These are phyloP conservation scores for Rotaria macrura DNA, from an alignment of 2,888 invertebrate species.

Conservation along the genomic window DNA sequence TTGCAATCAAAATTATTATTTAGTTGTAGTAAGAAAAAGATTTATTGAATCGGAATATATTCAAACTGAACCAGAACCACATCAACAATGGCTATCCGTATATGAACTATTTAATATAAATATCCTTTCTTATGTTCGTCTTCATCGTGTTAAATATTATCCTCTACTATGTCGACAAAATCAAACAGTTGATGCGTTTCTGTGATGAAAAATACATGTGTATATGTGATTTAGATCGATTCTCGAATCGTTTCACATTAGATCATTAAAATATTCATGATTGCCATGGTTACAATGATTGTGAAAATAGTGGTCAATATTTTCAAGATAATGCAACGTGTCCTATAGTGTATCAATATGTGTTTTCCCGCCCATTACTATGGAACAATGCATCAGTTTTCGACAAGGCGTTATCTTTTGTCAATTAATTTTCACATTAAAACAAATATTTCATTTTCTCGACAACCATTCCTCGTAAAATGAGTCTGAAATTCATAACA, in stretches of 20 bases:
- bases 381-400: slow-evolving; percentile 55
- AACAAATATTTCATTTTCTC: neutral
- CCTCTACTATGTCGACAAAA: neutral
- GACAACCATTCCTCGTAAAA: neutral
- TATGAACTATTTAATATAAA: too few relatives aligned
- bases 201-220: neutral
- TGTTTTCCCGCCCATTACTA: neutral
- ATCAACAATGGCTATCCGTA: too few relatives aligned
- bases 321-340: neutral
- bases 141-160: neutral
- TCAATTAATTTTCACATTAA: neutral
- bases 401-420: slow-evolving; percentile 18
- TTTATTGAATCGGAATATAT: too few relatives aligned
- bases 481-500: neutral
- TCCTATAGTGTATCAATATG: neutral
- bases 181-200: neutral
- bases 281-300: neutral
- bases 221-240: neutral
- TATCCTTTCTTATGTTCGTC: neutral
- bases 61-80: too few relatives aligned
- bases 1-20: too few relatives aligned
- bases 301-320: neutral
- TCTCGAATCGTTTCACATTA: neutral
- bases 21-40: too few relatives aligned
- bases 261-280: neutral